Conservation (phyloP, 2,797 vertebrate genomes). For the Pipistrellus kuhlii region DNA sequence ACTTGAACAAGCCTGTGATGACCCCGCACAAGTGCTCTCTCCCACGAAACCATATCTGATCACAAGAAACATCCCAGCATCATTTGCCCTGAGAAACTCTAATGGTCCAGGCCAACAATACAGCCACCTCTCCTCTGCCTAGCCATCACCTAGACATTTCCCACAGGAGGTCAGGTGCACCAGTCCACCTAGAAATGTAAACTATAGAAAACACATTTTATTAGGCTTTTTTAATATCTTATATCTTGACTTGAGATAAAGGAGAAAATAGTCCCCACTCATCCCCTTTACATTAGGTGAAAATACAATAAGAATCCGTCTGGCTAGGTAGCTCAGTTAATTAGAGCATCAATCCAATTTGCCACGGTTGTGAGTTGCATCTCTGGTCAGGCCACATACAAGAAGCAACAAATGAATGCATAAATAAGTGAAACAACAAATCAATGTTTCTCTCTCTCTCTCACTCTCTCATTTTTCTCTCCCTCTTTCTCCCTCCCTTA, state of each 20-base stretch:
- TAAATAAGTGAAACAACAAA: neutral
- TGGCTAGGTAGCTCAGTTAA: neutral
- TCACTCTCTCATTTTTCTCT: no score
- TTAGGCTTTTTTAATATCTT: neutral
- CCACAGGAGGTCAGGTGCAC: neutral
- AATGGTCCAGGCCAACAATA: neutral
- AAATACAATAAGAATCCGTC: neutral
- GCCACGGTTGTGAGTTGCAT: neutral
- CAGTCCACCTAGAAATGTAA: neutral
- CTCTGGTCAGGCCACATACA: neutral
- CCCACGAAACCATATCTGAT: neutral
- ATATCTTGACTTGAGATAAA: neutral
- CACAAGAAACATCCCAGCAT: neutral
- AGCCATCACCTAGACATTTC: neutral
- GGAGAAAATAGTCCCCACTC: neutral
- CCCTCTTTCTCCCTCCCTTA: neutral
- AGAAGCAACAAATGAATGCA: neutral
- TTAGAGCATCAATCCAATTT: neutral
- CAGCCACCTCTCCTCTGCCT: neutral
- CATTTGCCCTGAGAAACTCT: neutral
- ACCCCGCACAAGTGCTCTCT: neutral
- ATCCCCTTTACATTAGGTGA: neutral
- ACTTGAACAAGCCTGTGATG: neutral
- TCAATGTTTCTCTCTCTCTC: neutral
- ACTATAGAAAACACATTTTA: neutral